Base-by-base conservation (phyloP, 2,797 vertebrate species). In the Hapalemur alaotrensis region DNA sequence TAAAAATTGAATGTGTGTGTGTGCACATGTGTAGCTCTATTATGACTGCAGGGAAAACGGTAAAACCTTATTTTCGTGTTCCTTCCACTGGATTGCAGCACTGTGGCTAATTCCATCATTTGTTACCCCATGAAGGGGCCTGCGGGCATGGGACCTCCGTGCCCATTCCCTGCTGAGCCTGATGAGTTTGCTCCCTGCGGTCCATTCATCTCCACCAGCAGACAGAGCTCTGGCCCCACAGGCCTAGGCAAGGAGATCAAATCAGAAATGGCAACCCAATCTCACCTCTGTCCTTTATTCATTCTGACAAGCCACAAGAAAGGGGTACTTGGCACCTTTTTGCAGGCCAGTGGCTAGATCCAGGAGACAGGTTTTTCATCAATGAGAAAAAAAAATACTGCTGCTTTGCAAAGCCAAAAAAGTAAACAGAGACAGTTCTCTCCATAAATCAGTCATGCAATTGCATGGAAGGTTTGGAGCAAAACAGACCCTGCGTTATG, bases 321-420 rank as follows among this genome's bases (percentile, higher is more conserved):
- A 95, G 70, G 30, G 70, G 46, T 59, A 78, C 15, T n/a, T 83
- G 32, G 35, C 76, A 57, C 32, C 46, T 91, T 85, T 67, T 52
- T 83, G 69, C 20, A 97, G 20, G 59, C 63, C 38, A 50, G 25
- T 73, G 11, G 25, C 67, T 85, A 41, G 8, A 35, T 61, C 57
- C n/a, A 79, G n/a, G 70, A 91, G 35, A 79, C 25, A 92, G 43
- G n/a, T 35, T 92, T 94, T 82, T 89, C 43, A 83, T 92, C 59
- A 95, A 2, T 41, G 46, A 85, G 67, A 4, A 11, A 20, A n/a
- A n/a, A 85, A 81, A 65, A 28, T 15, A 20, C 25, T 61, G 22
- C 46, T 61, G 0, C 54, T 82, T 88, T 83, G n/a, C 43, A 85
- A 93, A 93, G 72, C 9, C n/a, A 43, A 35, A 46, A 50, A 94